A percentile compares a stretch with the other conserved stretches of the same genome.
phyloP scores from a whole-genome alignment of 1,140 invertebrate genomes.

The Steinernema feltiae region DNA sequence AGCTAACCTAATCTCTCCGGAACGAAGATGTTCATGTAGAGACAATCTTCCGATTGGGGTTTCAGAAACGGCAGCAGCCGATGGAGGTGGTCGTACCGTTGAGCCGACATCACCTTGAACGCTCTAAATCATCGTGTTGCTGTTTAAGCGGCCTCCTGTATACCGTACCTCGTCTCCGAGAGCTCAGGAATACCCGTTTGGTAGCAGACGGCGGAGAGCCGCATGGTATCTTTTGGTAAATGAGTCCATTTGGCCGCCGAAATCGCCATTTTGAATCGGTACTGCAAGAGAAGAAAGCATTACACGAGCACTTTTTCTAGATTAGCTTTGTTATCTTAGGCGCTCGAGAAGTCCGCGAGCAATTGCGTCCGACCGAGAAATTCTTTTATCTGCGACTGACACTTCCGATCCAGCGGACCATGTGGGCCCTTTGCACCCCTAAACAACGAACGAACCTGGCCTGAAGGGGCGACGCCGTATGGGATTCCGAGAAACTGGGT shows the following conservation, averaged over 20 bases:
- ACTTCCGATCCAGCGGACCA: background rate
- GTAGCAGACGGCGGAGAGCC: slow-evolving; percentile 45
- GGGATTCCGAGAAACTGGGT: slow-evolving; percentile 81
- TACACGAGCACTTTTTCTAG: background rate
- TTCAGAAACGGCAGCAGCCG: slow-evolving; percentile 75
- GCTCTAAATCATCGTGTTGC: slow-evolving; percentile 71
- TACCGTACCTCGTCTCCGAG: slow-evolving; percentile 51
- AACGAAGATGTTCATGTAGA: slow-evolving; percentile 91
- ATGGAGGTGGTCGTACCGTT: slow-evolving; percentile 76
- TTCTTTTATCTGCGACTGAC: slow-evolving; percentile 18
- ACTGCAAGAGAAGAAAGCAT: slow-evolving; percentile 36
- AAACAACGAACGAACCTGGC: slow-evolving; percentile 60
- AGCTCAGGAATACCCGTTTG: slow-evolving; percentile 51
- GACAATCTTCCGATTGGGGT: slow-evolving; percentile 90
- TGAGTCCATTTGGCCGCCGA: slow-evolving; percentile 58
- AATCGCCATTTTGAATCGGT: slow-evolving; percentile 58
- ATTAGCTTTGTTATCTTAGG: slow-evolving; percentile 24
- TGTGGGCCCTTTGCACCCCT: background rate
- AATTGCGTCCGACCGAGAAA: too few species aligned
- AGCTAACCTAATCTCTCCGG: slow-evolving; percentile 62
- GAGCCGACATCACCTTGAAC: slow-evolving; percentile 71
- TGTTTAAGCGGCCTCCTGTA: background rate
- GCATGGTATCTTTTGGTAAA: slow-evolving; percentile 53
- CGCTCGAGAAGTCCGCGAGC: background rate
- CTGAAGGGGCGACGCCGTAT: slow-evolving; percentile 83